These are phyloP conservation scores for Drosophila kohkoa DNA, from an alignment of 1,140 invertebrate species.

Conservation along the genomic window DNA sequence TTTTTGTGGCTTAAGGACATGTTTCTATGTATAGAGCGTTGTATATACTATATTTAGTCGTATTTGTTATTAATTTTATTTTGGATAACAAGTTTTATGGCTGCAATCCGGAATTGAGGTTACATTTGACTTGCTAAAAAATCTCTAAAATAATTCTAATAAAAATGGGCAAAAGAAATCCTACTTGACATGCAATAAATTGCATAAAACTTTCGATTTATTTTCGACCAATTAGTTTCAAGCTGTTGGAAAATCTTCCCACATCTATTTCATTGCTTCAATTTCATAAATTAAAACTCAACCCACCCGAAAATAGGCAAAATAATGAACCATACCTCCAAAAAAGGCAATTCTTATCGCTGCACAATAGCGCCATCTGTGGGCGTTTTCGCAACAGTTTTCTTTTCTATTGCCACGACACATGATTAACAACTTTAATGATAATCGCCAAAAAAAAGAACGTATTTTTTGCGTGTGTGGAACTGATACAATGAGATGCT, in stretches of 20 bases:
- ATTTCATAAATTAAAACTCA: neutral
- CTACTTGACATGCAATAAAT: neutral
- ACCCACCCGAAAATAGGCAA: neutral
- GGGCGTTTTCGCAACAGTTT: neutral
- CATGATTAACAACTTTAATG: constrained; percentile 33
- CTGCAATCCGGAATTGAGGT: neutral
- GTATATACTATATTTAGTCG: neutral
- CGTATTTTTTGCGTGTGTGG: neutral
- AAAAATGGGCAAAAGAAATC: neutral
- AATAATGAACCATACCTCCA: constrained; percentile 2
- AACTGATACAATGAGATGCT: constrained; percentile 22
- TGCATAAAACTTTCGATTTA: too few species aligned
- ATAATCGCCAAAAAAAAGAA: constrained; percentile 1
- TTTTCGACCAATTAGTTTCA: too few species aligned
- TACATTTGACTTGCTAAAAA: neutral
- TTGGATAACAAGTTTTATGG: constrained; percentile 1
- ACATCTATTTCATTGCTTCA: neutral
- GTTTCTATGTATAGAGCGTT: neutral
- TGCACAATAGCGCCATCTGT: constrained; percentile 27
- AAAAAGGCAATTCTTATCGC: constrained; percentile 6
- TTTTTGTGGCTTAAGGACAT: constrained; percentile 7
- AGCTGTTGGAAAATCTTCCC: too few species aligned
- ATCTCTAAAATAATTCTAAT: neutral
- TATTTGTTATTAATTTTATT: constrained; percentile 10
- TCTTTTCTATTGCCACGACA: neutral